Base-by-base conservation (phyloP, 2,113 vertebrate species). In the Saguinus midas region DNA sequence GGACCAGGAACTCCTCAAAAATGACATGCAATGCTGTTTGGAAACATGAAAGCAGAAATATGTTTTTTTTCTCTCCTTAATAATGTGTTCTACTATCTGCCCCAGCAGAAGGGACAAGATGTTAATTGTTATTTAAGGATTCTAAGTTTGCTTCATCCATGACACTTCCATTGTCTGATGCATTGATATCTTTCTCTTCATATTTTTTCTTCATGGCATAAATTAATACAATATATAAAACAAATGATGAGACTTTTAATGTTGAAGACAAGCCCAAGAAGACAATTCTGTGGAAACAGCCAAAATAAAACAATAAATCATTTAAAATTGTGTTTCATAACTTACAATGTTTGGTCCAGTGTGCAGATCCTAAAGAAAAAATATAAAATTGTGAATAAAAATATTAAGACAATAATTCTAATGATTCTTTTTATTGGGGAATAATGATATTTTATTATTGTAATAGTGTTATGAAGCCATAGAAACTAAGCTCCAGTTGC, bases 251-350 rank as follows among this genome's bases (percentile, higher is more conserved):
- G 43, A 29, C 25, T 97, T 90, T 98, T 75, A 99, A 84, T 25
- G 32, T 9, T 0, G 17, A 16, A 70, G 0, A 1, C 78, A 99
- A 86, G 72, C 98, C 97, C 35, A 98, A 43, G 97, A 29, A 99
- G 78, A 75, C 40, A 32, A 92, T 76, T 96, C 99, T 99, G 97
- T 78, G 35, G 93, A 95, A 90, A 96, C 0, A 85, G 50, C 97
- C 66, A 11, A 90, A 12, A 95, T 78, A 64, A 29, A 64, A 64
- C 27, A 14, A 70, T 29, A 94, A 11, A 70, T 83, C 80, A 8
- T 81, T 90, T 45, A 20, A 87, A 87, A 93, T 87, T 83, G 2
- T 64, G 35, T 90, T 12, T 23, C 29, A 90, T 1, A 29, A 21
- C 87, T 93, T 87, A 55, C 0, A 91, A 57, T 68, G 79, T 27